These are phyloP conservation scores for Podarcis raffonei DNA, from an alignment of 2,113 vertebrate species.

Conservation along the genomic window DNA sequence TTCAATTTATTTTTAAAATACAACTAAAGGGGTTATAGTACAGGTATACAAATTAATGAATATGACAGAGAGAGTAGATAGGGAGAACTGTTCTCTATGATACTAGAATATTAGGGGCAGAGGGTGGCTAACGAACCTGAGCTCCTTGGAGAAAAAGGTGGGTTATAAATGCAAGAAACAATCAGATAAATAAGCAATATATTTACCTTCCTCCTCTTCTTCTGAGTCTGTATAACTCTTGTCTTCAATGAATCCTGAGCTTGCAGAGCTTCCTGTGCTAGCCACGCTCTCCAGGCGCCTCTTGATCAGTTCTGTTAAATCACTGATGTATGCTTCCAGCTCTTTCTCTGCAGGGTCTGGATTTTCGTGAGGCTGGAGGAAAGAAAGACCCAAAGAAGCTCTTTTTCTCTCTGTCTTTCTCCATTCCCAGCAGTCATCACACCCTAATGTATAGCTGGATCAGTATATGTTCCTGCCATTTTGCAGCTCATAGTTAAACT, in stretches of 20 bases:
- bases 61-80: no score
- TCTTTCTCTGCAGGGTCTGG: constrained; percentile 77
- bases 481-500: no score
- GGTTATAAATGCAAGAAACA: no score
- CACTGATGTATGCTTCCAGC: constrained; percentile 78
- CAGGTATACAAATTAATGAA: no score
- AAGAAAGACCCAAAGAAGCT: neutral
- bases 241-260: constrained; percentile 94
- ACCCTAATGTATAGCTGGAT: no score
- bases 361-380: constrained; percentile 78
- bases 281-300: constrained; percentile 91
- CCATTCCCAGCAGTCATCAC: neutral
- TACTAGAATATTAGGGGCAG: no score
- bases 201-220: constrained; percentile 93
- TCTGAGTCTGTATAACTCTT: constrained; percentile 95
- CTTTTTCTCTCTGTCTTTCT: constrained; percentile 5
- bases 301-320: constrained; percentile 89
- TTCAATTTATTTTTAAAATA: neutral
- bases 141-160: no score
- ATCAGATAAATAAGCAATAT: neutral
- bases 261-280: constrained; percentile 92
- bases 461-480: no score
- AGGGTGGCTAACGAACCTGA: no score
- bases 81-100: no score
- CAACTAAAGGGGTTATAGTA: neutral